Base-by-base conservation (phyloP, 2,797 vertebrate genomes). In the Stomatorhinus walkeri region DNA sequence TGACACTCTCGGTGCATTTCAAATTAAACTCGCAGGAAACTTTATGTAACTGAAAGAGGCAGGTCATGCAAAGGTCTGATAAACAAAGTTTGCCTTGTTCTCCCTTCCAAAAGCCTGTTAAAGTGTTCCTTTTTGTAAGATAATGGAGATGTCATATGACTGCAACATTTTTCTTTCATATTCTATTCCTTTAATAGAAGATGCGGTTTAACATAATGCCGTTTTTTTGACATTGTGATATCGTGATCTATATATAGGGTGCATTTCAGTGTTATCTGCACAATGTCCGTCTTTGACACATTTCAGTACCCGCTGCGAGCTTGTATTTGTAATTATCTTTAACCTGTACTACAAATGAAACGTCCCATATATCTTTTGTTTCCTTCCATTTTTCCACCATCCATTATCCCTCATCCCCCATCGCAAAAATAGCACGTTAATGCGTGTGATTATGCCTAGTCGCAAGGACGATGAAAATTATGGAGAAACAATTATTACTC, bases 11-110 rank as follows among this genome's bases (percentile, higher is more conserved):
- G 32, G 19, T 43, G 87, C 91, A 90, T 92, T 91, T 91, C 84
- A 93, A 92, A 93, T 90, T 89, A 93, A 91, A 91, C 91, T 64
- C 90, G 89, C 91, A 90, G 90, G 89, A 92, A 88, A 87, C 91
- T 91, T 92, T 89, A 88, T 87, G 43, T 83, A 92, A 91, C 72
- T 59, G 6, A 56, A 89, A 92, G 86, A 90, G 2, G 89, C 64
- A 87, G 93, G 94, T 94, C 91, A 79, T 16, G 1, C 56, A 87
- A 68, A 91, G 91, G 92, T 94, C 92, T 90, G 76, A 81, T 79
- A 89, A 85, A 87, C 91, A 92, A 90, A 68, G 87, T 89, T 89
- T 87, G n/a, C 48, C 40, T 86, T 81, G 49, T 89, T 64, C 81
- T 84, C 32, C 40, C 59, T 85, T 56, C 81, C 56, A n/a, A 36